Evolutionary conservation across 2,797 vertebrate species (phyloP), one percentile per base, ranked within the genome.

Genomic region (Triplophysa yarkandensis): DNA sequence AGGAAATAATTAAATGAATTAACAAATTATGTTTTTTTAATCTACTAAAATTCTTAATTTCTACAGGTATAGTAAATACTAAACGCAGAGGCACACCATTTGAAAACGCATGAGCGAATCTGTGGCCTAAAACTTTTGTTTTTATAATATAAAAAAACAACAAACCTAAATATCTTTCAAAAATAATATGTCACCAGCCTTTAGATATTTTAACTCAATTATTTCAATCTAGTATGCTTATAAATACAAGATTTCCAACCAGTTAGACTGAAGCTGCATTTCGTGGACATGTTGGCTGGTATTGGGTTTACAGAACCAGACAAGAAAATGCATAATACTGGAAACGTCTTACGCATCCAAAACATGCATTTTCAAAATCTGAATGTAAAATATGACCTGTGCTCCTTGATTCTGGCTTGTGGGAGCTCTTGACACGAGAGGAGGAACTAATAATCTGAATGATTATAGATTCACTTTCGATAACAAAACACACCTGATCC

Each of bases 381-480:
- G 23, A 61, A 41, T 61, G 25, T 25, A 43, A 36, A 36, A 19
- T 76, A 13, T 50, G 64, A 65, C 21, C 57, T 5, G 30, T 2
- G 79, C 48, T 61, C 54, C 44, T 52, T 41, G 50, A 69, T 28
- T 19, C 19, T 55, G 43, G 43, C 32, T 41, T 55, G 7, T 39
- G 63, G 50, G 27, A 36, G 46, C 36, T 71, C 54, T 44, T 21
- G 14, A 68, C 43, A 67, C 44, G 28, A n/a, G 9, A 64, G 19
- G 54, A 46, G 30, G 64, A 72, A 28, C 36, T 30, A n/a, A 39
- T 39, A 27, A 34, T 25, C 25, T 54, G 46, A 71, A 6, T 68
- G 72, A 81, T 79, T 71, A 68, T 73, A 66, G 52, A 69, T 76
- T 66, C 73, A 48, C 28, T 21, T 57, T 72, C 64, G 50, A 74